Evolutionary conservation across 2,113 vertebrate species (phyloP).

Genomic region (Pan paniscus): DNA sequence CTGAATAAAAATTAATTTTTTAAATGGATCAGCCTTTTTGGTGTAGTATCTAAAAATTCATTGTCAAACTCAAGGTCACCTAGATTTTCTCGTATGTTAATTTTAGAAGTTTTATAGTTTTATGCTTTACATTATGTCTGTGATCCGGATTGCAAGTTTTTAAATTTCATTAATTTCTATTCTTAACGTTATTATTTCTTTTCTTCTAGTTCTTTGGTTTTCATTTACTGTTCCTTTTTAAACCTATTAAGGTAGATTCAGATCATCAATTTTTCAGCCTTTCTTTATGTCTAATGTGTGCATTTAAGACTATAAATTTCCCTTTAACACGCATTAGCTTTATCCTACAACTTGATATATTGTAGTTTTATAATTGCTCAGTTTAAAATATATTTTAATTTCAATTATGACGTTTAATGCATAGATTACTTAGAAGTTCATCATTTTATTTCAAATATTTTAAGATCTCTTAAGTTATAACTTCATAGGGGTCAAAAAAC

Average conservation of each 20-base stretch:
- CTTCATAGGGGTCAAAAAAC: background rate
- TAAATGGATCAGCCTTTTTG: background rate
- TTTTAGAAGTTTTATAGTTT: background rate
- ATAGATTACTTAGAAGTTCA: background rate
- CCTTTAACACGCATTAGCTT: background rate
- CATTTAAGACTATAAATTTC: background rate
- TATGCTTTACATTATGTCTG: background rate
- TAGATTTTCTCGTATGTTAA: background rate
- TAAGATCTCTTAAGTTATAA: constrained; percentile 23
- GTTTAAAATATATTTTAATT: background rate
- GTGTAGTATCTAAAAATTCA: background rate
- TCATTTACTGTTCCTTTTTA: background rate
- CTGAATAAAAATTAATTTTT: background rate
- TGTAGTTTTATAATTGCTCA: background rate
- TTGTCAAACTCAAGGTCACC: background rate
- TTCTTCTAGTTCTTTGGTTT: background rate
- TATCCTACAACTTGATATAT: background rate
- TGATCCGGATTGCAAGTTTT: background rate
- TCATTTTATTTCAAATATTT: constrained; percentile 9
- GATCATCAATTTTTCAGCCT: background rate
- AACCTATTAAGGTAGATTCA: background rate
- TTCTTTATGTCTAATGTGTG: background rate
- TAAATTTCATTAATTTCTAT: background rate
- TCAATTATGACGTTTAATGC: background rate
- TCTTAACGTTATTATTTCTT: background rate